These are phyloP conservation scores for Poeciliopsis turrubarensis DNA, from an alignment of 2,113 vertebrate species.

Conservation along the genomic window DNA sequence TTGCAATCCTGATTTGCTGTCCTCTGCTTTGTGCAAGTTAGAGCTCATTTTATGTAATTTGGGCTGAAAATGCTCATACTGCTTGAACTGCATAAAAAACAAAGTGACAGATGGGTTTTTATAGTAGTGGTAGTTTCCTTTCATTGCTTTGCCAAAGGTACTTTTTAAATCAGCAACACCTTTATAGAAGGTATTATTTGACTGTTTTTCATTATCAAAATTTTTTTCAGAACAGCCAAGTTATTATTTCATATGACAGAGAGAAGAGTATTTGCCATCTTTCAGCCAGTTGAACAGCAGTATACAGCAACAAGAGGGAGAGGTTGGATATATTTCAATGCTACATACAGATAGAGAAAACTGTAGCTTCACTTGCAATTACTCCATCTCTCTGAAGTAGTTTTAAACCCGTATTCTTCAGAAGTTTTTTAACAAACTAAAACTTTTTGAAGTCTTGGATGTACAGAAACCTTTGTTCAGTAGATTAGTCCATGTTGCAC, in stretches of 20 bases:
- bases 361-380: neutral
- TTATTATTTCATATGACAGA: too few relatives aligned
- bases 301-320: neutral
- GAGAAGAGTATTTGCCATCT: too few relatives aligned
- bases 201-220: too few relatives aligned
- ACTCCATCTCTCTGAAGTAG: neutral
- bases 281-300: too few relatives aligned
- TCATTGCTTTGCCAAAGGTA: too few relatives aligned
- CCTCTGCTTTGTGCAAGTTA: neutral
- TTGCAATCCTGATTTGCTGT: neutral
- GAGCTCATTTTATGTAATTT: neutral
- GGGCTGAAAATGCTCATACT: neutral
- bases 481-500: neutral
- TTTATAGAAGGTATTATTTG: too few relatives aligned
- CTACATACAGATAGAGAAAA: neutral
- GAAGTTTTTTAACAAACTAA: neutral
- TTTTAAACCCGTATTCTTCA: neutral
- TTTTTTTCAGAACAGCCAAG: too few relatives aligned
- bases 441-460: neutral
- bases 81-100: neutral
- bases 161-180: too few relatives aligned
- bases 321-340: neutral
- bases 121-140: too few relatives aligned
- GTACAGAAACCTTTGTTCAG: neutral
- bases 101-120: too few relatives aligned